These are phyloP conservation scores for Apomyelois bistriatella DNA, from an alignment of 2,888 invertebrate species.

Conservation along the genomic window DNA sequence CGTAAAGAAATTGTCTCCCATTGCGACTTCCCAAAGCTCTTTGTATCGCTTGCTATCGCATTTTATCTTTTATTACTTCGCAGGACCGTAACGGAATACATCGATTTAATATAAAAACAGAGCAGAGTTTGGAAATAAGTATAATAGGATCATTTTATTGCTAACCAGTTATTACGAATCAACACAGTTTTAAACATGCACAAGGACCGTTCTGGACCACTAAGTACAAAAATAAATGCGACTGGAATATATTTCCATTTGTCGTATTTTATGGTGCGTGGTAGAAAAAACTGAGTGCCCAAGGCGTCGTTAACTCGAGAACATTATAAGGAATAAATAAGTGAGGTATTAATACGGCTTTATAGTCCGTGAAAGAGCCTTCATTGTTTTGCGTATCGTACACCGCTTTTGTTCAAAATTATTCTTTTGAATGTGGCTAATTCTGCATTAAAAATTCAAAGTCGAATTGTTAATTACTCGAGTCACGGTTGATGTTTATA, in stretches of 20 bases:
- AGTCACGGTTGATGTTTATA: slow-evolving; percentile 5
- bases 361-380: slow-evolving; percentile 74
- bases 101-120: slow-evolving; percentile 39
- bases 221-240: slow-evolving; percentile 55
- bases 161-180: slow-evolving; percentile 25
- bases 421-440: slow-evolving; percentile 40
- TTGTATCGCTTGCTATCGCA: slow-evolving; percentile 50
- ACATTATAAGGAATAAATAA: slow-evolving; percentile 76
- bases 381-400: slow-evolving; percentile 59
- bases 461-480: slow-evolving; percentile 31
- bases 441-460: slow-evolving; percentile 44
- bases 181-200: slow-evolving; percentile 37
- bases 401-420: slow-evolving; percentile 49
- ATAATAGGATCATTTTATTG: slow-evolving; percentile 23
- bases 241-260: slow-evolving; percentile 56
- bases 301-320: slow-evolving; percentile 74
- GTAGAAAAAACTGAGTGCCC: slow-evolving; percentile 66
- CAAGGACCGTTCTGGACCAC: slow-evolving; percentile 47
- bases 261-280: slow-evolving; percentile 71
- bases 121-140: slow-evolving; percentile 20
- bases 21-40: slow-evolving; percentile 61
- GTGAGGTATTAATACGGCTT: slow-evolving; percentile 70
- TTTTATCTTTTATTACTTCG: slow-evolving; percentile 47
- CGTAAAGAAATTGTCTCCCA: too few species aligned
- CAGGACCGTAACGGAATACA: slow-evolving; percentile 39